Conservation (phyloP, 2,888 invertebrate genomes). For the Hemaris fuciformis region DNA sequence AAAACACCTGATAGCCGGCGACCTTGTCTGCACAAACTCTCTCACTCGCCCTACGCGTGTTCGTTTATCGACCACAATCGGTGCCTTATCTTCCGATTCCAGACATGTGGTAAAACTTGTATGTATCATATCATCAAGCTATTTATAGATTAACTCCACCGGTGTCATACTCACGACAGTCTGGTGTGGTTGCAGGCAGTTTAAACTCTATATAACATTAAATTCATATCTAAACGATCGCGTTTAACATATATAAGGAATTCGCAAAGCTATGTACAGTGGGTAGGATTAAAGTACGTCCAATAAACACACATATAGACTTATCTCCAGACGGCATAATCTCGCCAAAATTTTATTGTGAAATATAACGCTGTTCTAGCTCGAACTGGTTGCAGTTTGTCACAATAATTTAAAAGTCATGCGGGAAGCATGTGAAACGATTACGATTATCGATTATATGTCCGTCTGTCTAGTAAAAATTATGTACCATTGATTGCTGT, state of each 20-base stretch:
- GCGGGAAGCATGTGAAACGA: slow-evolving; percentile 27
- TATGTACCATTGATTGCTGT: not conserved
- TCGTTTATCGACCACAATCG: slow-evolving; percentile 46
- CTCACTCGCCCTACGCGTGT: slow-evolving; percentile 49
- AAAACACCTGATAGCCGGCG: slow-evolving; percentile 30
- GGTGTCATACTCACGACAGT: not conserved
- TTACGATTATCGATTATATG: slow-evolving; percentile 15
- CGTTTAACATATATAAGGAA: not conserved
- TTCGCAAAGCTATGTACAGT: not conserved
- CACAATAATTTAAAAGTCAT: slow-evolving; percentile 25
- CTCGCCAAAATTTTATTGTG: not conserved
- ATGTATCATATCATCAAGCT: not conserved
- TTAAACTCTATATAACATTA: no score
- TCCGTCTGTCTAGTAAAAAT: not conserved
- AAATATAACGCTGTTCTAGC: slow-evolving; percentile 21
- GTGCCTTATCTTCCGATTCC: slow-evolving; percentile 56
- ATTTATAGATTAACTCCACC: slow-evolving; percentile 7
- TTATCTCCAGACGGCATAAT: slow-evolving; percentile 15
- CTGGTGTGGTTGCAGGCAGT: not conserved
- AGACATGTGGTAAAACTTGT: slow-evolving; percentile 37
- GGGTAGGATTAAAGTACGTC: not conserved
- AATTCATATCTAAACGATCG: not conserved
- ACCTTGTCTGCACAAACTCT: slow-evolving; percentile 46
- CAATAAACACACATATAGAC: no score
- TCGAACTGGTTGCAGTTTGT: slow-evolving; percentile 22